Evolutionary conservation across 2,113 vertebrate species (phyloP).

Genomic region (Pelusios castaneus): DNA sequence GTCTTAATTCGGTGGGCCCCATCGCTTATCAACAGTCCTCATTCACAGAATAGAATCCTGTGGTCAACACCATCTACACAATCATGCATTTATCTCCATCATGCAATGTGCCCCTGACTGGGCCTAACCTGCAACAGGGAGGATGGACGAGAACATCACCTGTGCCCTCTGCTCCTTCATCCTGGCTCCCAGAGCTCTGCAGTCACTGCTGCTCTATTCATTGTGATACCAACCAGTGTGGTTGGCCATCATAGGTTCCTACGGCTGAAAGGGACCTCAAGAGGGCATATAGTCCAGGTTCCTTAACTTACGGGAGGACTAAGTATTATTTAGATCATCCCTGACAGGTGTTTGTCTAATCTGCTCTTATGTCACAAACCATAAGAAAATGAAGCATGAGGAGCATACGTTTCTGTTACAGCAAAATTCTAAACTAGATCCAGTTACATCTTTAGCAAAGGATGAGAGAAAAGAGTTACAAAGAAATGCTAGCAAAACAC

Average conservation of each 20-base stretch:
- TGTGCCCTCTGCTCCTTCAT: neutral
- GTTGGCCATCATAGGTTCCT: too few relatives aligned
- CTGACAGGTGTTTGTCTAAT: too few relatives aligned
- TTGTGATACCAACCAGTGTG: neutral
- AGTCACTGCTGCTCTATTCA: neutral
- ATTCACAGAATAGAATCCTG: neutral
- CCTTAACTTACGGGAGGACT: too few relatives aligned
- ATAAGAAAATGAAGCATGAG: rapidly evolving
- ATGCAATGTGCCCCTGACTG: neutral
- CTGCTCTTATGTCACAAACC: neutral
- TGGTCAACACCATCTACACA: neutral
- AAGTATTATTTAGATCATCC: too few relatives aligned
- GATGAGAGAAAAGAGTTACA: rapidly evolving
- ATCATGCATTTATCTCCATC: neutral
- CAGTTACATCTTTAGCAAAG: neutral
- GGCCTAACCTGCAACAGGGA: neutral
- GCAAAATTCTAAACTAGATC: neutral
- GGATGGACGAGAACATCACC: neutral
- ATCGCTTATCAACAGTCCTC: neutral
- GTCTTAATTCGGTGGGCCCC: neutral
- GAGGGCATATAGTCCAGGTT: too few relatives aligned
- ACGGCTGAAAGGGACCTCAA: too few relatives aligned
- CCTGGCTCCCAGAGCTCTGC: neutral
- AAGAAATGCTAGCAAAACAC: neutral
- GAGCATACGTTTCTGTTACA: neutral